These are phyloP conservation scores for Falcaria lacertinaria DNA, from an alignment of 2,888 invertebrate species.

Conservation along the genomic window DNA sequence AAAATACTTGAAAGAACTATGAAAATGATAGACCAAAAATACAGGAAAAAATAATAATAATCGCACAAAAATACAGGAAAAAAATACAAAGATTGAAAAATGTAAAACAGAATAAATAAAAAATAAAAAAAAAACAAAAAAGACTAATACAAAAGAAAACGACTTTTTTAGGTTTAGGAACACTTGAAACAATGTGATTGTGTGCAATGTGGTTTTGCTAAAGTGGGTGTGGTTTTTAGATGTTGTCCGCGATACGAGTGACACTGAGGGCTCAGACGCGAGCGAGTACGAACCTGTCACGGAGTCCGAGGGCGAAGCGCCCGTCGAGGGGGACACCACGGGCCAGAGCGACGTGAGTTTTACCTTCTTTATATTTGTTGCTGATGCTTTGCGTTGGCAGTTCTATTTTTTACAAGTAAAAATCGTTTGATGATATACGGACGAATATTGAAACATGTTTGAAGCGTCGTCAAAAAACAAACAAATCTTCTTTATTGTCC, in stretches of 20 bases:
- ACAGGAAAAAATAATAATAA: neutral
- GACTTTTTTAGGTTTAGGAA: neutral
- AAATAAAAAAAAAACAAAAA: slow-evolving; percentile 1
- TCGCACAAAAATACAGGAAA: neutral
- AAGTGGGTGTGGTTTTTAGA: slow-evolving; percentile 61
- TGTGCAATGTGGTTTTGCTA: slow-evolving; percentile 16
- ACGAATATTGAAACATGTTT: no score
- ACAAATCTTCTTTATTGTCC: no score
- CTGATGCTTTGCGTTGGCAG: no score
- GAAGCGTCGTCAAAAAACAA: no score
- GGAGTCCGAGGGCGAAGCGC: slow-evolving; percentile 61
- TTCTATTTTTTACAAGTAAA: no score
- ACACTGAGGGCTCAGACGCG: slow-evolving; percentile 57
- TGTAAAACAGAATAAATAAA: slow-evolving; percentile 2
- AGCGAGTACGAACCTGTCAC: slow-evolving; percentile 77
- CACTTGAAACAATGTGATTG: slow-evolving; percentile 3
- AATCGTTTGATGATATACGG: no score
- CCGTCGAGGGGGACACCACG: slow-evolving; percentile 60
- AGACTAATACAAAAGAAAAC: no score
- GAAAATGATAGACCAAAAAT: slow-evolving; percentile 14
- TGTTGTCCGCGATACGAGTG: slow-evolving; percentile 76
- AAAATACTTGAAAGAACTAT: slow-evolving; percentile 2
- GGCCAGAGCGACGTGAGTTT: slow-evolving; percentile 74
- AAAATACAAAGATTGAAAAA: slow-evolving; percentile 4
- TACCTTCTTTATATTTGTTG: neutral